Conservation (phyloP, 2,797 vertebrate species). For the Oryzias dopingdopingensis region DNA sequence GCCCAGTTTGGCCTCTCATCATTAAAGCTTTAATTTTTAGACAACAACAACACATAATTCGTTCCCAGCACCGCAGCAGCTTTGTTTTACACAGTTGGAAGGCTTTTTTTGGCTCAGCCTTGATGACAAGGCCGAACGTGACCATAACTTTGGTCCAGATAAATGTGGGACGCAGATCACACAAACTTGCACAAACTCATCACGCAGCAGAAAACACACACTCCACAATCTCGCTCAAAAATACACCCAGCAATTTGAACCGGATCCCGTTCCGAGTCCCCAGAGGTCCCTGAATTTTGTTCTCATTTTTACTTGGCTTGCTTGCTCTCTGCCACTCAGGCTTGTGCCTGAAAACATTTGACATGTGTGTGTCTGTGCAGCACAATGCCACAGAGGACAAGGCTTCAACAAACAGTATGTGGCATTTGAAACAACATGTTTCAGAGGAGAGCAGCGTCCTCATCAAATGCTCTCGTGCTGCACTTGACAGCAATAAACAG, state of each 20-base stretch:
- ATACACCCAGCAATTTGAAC: slow-evolving; percentile 77
- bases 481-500: slow-evolving; percentile 27
- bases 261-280: slow-evolving; percentile 75
- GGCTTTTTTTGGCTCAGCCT: slow-evolving; percentile 40
- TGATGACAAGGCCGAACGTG: slow-evolving; percentile 57
- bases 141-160: slow-evolving; percentile 63
- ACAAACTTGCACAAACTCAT: slow-evolving; percentile 38
- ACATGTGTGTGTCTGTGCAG: slow-evolving; percentile 23
- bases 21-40: slow-evolving; percentile 16
- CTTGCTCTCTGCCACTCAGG: slow-evolving; percentile 35
- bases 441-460: slow-evolving; percentile 16
- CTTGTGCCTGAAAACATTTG: slow-evolving; percentile 17
- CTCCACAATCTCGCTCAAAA: slow-evolving; percentile 46
- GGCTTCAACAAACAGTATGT: slow-evolving; percentile 34
- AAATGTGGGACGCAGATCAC: slow-evolving; percentile 64
- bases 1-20: slow-evolving; percentile 16
- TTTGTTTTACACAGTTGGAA: slow-evolving; percentile 21
- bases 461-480: slow-evolving; percentile 23
- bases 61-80: slow-evolving; percentile 28
- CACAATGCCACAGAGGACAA: slow-evolving; percentile 15
- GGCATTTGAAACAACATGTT: slow-evolving; percentile 37
- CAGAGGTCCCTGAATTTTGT: slow-evolving; percentile 61
- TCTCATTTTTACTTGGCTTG: slow-evolving; percentile 74
- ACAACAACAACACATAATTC: slow-evolving; percentile 40
- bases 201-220: slow-evolving; percentile 38